Base-by-base conservation (phyloP, 2,888 invertebrate species). In the Heliconius ethilla region DNA sequence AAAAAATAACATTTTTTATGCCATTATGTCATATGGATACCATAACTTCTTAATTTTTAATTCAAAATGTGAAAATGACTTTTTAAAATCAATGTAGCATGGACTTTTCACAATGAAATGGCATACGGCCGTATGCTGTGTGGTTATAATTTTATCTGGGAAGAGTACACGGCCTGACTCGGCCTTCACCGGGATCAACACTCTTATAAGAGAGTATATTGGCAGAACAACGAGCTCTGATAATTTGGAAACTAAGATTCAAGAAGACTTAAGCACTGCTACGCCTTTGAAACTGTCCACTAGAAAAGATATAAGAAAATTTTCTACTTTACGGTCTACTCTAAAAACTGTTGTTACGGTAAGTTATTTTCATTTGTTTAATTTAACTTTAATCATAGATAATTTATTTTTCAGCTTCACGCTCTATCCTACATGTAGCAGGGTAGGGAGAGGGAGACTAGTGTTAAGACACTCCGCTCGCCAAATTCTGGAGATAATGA, bases 81-180 rank as follows among this genome's bases (percentile, higher is more conserved):
- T 33, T 33, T 2, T 55, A 11, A 72, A 55, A 51, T 27, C 45
- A 45, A 27, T 40, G 69, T 79, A 81, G 40, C 22, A 83, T 82
- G 79, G 75, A 82, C 75, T 33, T 51, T 77, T 75, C 81, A 89
- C 81, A 75, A 90, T 89, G 92, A 87, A 77, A 87, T 89, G 89
- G 86, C 85, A 84, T 77, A 84, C 86, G 33, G 82, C 84, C 27
- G 25, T 89, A 55, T 88, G 84, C 76, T 86, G 84, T 82, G 81
- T 88, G 25, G 78, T 88, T 45, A 81, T 88, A 78, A 82, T 86
- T n/a, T 76, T 85, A 27, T 85, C 86, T 0, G 80, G 84, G 29
- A 84, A 84, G 13, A 86, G 86, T 59, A 85, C 85, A 11, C 82
- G 82, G 15, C 81, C 84, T 1, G 87, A 84, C n/a, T 84, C 85